Base-by-base conservation (phyloP, 1,140 invertebrate species). In the Drosophila tropicalis region DNA sequence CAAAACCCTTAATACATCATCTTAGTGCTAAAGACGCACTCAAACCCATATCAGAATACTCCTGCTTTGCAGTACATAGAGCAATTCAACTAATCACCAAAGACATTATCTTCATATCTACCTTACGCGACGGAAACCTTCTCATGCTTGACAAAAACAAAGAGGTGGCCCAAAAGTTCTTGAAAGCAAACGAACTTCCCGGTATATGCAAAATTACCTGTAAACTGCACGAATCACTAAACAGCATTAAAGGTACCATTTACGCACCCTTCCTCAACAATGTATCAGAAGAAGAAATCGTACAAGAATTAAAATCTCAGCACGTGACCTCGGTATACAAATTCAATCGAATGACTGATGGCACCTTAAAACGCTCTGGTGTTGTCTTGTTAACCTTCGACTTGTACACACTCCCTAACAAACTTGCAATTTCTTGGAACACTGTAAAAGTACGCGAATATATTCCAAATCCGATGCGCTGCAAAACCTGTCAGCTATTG, bases 341-440 rank as follows among this genome's bases (percentile, higher is more conserved):
- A 34, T 64, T 54, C n/a, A 22, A 22, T 34, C 32, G 5, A 34
- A 34, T 25, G 25, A 25, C 25, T 25, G 25, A 25, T 3, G 25
- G 9, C 32, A 34, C 32, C 1, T 7, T 2, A 34, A 9, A 34
- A 10, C 9, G 5, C 17, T 40, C 58, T 0, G 58, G 58, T 12
- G 62, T 64, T 39, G 22, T 64, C 47, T 36, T 64, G 3, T 13
- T 64, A 22, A 64, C 44, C n/a, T 64, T 64, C 3, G 25, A 51
- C 41, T 34, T 64, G 9, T 51, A 64, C 17, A 64, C 62, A 5
- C 29, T 64, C 17, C 62, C 62, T n/a, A 64, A 44, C 41, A 51
- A 54, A 64, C 39, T 40, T 13, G 12, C 13, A 13, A 40, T 40
- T 13, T 40, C 39, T 10, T 40, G 39, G 12, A 40, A 40, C 39